Base-by-base conservation (phyloP, 2,888 invertebrate genomes). In the Blomia tropicalis region DNA sequence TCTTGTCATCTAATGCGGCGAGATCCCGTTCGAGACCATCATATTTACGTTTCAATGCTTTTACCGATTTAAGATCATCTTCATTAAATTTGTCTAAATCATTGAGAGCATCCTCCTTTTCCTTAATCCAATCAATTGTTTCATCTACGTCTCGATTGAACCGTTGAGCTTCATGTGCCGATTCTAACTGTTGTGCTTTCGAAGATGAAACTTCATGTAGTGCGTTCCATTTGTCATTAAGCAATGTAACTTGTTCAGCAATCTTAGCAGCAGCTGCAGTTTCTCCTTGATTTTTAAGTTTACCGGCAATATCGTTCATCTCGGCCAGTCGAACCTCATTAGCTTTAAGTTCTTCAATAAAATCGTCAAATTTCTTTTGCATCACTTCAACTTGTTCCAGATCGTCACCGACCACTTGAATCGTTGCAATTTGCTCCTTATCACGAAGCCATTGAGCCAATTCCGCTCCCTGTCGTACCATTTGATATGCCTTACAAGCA, bases 361-460 rank as follows among this genome's bases (percentile, higher is more conserved):
- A 98, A 77, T 98, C 96, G 74, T 96, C 95, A 77, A 96, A 96
- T 77, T 95, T 95, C 85, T 96, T 95, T 78, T 96, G 96, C 81
- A 95, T 83, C 59, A 95, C 93, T 77, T 98, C 96, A 47, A 96
- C 96, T 73, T 96, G 93, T 75, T 96, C 96, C 69, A 98, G 79
- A 77, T 96, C 96, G 72, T 93, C 92, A 71, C 91, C 88, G 23
- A 56, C 29, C 31, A 92, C 88, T 74, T 91, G 88, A 32, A 92
- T 88, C 74, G 92, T 88, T 2, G 95, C 95, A 74, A 92, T 88
- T 77, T 90, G 91, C 75, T 96, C 95, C 78, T 98, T 95, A 74
- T 95, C 93, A 73, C 90, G 90, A 72, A 99, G 96, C 98, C 98
- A 98, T 41, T 91, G 86, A 30, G 89, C 85, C 66, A 98, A 80